phyloP scores from a whole-genome alignment of 2,888 invertebrate genomes.

The Chromoteleia sp. region DNA sequence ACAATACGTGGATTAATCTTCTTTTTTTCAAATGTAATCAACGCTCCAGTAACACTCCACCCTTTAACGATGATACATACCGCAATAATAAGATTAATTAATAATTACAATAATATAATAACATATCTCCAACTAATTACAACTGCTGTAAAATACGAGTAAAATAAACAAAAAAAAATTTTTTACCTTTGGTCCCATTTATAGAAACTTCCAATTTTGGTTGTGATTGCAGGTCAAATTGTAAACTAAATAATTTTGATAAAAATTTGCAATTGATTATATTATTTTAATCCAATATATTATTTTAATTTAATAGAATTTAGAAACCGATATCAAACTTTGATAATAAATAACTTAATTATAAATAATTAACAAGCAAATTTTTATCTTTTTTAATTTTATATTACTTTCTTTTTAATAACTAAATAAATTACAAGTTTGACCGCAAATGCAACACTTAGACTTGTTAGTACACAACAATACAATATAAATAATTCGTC shows the following conservation, averaged over 20 bases:
- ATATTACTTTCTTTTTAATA: not conserved
- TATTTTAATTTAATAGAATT: not conserved
- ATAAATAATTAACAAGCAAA: conserved; percentile 18
- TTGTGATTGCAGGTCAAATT: conserved; percentile 20
- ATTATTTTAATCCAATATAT: no score
- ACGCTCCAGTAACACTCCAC: conserved; percentile 29
- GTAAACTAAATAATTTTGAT: not conserved
- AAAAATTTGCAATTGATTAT: no score
- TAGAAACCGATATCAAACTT: conserved; percentile 19
- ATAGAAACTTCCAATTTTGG: conserved; percentile 54
- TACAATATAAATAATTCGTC: conserved; percentile 31
- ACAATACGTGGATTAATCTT: conserved; percentile 9
- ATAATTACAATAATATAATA: conserved; percentile 42
- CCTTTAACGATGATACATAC: conserved; percentile 31
- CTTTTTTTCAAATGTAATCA: conserved; percentile 8
- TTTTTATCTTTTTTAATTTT: not conserved
- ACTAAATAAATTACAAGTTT: conserved; percentile 5
- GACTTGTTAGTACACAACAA: conserved; percentile 45
- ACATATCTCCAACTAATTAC: conserved; percentile 45
- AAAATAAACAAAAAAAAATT: conserved; percentile 21
- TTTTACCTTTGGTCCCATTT: conserved; percentile 63
- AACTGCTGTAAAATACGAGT: conserved; percentile 28
- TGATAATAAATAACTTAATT: conserved; percentile 36
- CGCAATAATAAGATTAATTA: conserved; percentile 18
- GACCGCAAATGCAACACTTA: conserved; percentile 36